Percentiles rank a stretch among this genome's conserved stretches.
Evolutionary conservation across 2,888 invertebrate genomes (phyloP).

Genomic region (Bombylius major): DNA sequence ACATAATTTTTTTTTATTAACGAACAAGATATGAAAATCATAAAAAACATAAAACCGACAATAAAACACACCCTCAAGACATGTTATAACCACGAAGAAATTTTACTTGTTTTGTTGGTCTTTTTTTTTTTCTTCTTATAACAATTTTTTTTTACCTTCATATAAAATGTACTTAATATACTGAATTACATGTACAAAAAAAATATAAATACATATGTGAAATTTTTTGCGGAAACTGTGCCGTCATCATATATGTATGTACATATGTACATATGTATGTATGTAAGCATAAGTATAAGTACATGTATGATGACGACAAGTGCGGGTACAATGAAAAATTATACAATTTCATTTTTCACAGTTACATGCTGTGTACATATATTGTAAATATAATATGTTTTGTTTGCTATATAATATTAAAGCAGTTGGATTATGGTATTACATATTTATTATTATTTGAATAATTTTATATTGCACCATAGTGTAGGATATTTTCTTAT

Average conservation of each 20-base stretch:
- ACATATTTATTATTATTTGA: neutral
- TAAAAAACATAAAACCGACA: conserved; percentile 15
- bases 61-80: conserved; percentile 15
- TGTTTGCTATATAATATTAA: too few species aligned
- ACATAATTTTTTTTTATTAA: neutral
- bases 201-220: neutral
- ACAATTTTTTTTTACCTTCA: too few species aligned
- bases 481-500: neutral
- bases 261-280: too few species aligned
- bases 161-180: neutral
- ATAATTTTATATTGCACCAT: neutral
- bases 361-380: too few species aligned
- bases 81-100: conserved; percentile 6
- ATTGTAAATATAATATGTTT: too few species aligned
- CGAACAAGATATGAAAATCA: conserved; percentile 3
- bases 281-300: too few species aligned
- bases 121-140: too few species aligned
- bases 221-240: neutral
- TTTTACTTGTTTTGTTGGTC: too few species aligned
- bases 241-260: neutral
- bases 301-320: neutral
- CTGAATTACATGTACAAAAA: neutral
- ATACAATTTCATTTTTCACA: too few species aligned
- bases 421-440: neutral
- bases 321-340: too few species aligned